Evolutionary conservation across 2,888 invertebrate genomes (phyloP), one percentile per base, ranked within the genome.

Genomic region (Nezara viridula): DNA sequence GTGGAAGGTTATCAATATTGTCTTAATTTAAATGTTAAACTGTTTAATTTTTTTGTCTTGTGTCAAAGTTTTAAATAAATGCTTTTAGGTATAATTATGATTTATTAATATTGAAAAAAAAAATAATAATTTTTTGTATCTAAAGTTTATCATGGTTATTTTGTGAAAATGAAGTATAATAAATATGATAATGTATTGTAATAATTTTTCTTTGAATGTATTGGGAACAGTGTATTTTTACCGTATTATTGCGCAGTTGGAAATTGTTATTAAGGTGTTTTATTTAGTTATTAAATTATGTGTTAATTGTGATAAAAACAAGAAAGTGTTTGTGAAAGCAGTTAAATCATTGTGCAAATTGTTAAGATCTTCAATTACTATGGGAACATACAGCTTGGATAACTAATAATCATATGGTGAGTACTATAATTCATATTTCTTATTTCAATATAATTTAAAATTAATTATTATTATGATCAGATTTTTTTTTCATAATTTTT

Each of bases 1-100:
- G 86, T 86, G 86, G 86, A 86, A 86, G 86, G 86, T 86, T 86
- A 86, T 86, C 86, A 86, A 86, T 86, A 55, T 86, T 86, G 50
- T 40, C 50, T 40, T 37, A 40, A 86, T 86, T 86, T 86, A 86
- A 86, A 86, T 86, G 86, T 60, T 55, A 86, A 86, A n/a, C 27
- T 40, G 24, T 40, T 32, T 40, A 40, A 32, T 86, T 86, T 52
- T 86, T 86, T 44, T 44, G 60, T 60, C 14, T 37, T 86, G 0
- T 27, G 37, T 37, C 50, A 86, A 49, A 21, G 32, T 86, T 37
- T 37, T 73, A 37, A 73, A 73, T 73, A 37, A 37, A 37, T 73
- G 6, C 19, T 37, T 37, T 73, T 37, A 37, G 32, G 6, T 19
- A 73, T 73, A 73, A 19, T 19, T 6, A 73, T 37, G 66, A 1